Evolutionary conservation across 1,140 invertebrate genomes (phyloP).

Genomic region (Drosophila nasuta): DNA sequence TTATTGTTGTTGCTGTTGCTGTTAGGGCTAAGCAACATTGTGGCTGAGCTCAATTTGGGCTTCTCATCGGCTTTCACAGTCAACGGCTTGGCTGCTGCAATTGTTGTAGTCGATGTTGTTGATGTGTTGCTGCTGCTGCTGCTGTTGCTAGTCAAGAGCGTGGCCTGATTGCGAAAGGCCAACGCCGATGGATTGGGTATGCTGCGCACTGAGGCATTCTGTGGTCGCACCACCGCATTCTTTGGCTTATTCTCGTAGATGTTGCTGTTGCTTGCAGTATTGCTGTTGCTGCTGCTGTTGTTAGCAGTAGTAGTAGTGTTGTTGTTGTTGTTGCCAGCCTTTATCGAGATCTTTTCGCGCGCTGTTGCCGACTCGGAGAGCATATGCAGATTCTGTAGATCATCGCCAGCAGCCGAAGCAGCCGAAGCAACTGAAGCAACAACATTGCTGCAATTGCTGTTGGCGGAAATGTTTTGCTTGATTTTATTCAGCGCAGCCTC

Average conservation of each 20-base stretch:
- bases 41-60: slow-evolving; percentile 36
- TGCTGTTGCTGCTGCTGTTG: slow-evolving; percentile 9
- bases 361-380: slow-evolving; percentile 79
- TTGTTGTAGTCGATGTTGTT: slow-evolving; percentile 8
- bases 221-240: slow-evolving; percentile 75
- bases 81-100: slow-evolving; percentile 41
- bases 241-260: slow-evolving; percentile 63
- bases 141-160: slow-evolving; percentile 12
- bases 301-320: slow-evolving; percentile 10
- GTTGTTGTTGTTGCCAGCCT: slow-evolving; percentile 35
- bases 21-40: slow-evolving; percentile 43
- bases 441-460: slow-evolving; percentile 48
- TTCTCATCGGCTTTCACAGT: slow-evolving; percentile 57
- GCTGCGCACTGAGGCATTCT: slow-evolving; percentile 81
- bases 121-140: slow-evolving; percentile 17
- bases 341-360: slow-evolving; percentile 80
- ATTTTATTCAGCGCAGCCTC: slow-evolving; percentile 81
- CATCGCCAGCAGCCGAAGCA: slow-evolving; percentile 47
- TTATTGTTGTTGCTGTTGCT: slow-evolving; percentile 27
- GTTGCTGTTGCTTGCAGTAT: slow-evolving; percentile 16
- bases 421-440: neutral
- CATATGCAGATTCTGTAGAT: slow-evolving; percentile 82
- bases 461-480: slow-evolving; percentile 77
- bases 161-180: slow-evolving; percentile 80
- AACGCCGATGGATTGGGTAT: slow-evolving; percentile 84